phyloP scores from a whole-genome alignment of 2,113 vertebrate species.

The Neolamprologus variostigma region DNA sequence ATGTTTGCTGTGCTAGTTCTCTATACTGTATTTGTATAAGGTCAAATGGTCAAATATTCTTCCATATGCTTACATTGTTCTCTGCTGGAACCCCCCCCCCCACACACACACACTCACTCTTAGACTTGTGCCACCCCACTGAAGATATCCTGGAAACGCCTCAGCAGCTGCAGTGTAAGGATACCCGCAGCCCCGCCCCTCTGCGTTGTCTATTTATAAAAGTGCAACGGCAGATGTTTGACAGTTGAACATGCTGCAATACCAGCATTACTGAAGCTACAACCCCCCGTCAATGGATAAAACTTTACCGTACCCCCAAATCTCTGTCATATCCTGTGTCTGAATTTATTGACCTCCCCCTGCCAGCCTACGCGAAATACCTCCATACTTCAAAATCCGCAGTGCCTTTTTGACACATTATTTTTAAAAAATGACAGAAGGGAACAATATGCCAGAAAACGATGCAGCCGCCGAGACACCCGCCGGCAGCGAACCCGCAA shows the following conservation, averaged over 20 bases:
- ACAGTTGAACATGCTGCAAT: neutral
- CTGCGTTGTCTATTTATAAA: conserved; percentile 45
- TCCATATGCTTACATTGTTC: neutral
- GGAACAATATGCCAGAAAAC: neutral
- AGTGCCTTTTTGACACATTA: neutral
- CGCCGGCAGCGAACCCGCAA: neutral
- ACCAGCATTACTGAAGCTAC: neutral
- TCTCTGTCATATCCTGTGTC: neutral
- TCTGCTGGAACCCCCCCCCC: too few relatives aligned
- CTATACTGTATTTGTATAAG: neutral
- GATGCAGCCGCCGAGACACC: neutral
- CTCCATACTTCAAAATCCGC: neutral
- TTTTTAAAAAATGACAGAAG: conserved; percentile 24
- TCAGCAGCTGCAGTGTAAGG: neutral
- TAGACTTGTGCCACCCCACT: neutral
- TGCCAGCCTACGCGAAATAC: neutral
- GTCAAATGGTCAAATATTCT: neutral
- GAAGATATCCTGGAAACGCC: neutral
- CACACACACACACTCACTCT: rapidly evolving
- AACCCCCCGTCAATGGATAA: neutral
- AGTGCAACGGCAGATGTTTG: neutral
- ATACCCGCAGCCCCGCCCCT: conserved; percentile 20
- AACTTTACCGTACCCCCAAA: neutral
- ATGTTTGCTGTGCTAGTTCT: neutral
- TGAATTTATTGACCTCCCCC: neutral